These are phyloP conservation scores for Solen grandis DNA, from an alignment of 1,140 invertebrate genomes.

Conservation along the genomic window DNA sequence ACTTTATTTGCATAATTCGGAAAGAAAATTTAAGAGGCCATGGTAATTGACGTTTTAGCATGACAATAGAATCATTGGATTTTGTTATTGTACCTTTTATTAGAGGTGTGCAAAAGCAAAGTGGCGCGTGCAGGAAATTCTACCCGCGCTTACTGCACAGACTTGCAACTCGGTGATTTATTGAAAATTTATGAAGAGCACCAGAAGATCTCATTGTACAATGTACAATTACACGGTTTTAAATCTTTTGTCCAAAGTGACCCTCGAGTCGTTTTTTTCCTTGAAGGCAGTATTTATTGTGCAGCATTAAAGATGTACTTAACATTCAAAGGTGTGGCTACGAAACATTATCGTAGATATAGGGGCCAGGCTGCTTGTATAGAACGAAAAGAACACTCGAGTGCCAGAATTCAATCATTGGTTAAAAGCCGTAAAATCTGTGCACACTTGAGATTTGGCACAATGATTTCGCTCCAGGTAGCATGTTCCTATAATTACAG, in stretches of 20 bases:
- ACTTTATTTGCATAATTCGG: constrained; percentile 53
- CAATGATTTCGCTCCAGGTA: constrained; percentile 34
- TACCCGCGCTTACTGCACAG: constrained; percentile 23
- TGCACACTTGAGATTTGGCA: not conserved
- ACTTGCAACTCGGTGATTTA: constrained; percentile 36
- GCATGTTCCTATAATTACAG: not conserved
- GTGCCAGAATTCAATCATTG: not conserved
- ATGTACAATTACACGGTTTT: constrained; percentile 42
- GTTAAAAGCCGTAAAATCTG: constrained; percentile 15
- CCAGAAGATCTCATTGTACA: constrained; percentile 31
- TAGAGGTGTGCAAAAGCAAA: constrained; percentile 36
- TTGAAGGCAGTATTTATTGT: constrained; percentile 26
- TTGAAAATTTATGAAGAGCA: constrained; percentile 50
- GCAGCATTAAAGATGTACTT: constrained; percentile 11
- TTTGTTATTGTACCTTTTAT: constrained; percentile 45
- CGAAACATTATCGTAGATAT: not conserved
- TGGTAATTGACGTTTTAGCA: constrained; percentile 47
- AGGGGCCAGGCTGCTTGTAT: not conserved
- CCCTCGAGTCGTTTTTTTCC: constrained; percentile 37
- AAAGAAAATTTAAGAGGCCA: constrained; percentile 51
- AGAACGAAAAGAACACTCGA: no score
- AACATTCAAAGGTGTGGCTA: constrained; percentile 1
- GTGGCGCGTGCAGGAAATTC: constrained; percentile 39
- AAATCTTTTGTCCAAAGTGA: constrained; percentile 47
- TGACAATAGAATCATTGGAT: constrained; percentile 38